phyloP scores from a whole-genome alignment of 2,113 vertebrate genomes.

The Stomatorhinus ivindoensis region DNA sequence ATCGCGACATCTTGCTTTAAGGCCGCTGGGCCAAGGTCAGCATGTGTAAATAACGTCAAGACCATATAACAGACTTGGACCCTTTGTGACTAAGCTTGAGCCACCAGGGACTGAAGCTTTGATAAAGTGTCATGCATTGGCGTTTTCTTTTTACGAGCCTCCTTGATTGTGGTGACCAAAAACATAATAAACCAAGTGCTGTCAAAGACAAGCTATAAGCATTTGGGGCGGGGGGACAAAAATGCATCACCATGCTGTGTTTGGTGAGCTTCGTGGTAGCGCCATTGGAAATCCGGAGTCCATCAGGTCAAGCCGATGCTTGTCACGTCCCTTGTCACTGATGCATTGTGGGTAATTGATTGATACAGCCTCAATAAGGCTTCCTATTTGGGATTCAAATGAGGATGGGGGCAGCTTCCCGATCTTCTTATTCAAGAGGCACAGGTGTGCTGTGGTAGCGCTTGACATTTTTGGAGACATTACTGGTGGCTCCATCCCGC shows the following conservation, averaged over 20 bases:
- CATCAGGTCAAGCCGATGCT: background rate
- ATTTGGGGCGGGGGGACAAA: background rate
- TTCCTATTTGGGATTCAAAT: conserved; percentile 23
- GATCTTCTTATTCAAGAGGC: background rate
- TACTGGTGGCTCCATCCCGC: conserved; percentile 1
- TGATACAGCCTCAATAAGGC: conserved; percentile 19
- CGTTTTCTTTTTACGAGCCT: background rate
- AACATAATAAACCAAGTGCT: background rate
- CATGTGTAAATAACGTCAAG: background rate
- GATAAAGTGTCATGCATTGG: background rate
- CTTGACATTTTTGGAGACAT: conserved; percentile 4
- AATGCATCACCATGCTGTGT: background rate
- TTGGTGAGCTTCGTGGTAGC: background rate
- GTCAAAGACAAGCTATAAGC: conserved; percentile 1
- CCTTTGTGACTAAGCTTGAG: background rate
- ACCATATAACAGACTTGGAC: background rate
- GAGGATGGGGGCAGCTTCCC: background rate
- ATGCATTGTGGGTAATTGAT: background rate
- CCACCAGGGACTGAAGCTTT: background rate
- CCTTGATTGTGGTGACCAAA: background rate
- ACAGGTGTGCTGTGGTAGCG: background rate
- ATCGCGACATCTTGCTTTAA: background rate
- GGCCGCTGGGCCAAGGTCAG: background rate
- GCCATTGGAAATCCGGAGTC: conserved; percentile 6
- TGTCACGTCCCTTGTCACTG: background rate